Evolutionary conservation across 2,888 invertebrate species (phyloP), one percentile per base, ranked within the genome.

Genomic region (Ectemnius cavifrons): DNA sequence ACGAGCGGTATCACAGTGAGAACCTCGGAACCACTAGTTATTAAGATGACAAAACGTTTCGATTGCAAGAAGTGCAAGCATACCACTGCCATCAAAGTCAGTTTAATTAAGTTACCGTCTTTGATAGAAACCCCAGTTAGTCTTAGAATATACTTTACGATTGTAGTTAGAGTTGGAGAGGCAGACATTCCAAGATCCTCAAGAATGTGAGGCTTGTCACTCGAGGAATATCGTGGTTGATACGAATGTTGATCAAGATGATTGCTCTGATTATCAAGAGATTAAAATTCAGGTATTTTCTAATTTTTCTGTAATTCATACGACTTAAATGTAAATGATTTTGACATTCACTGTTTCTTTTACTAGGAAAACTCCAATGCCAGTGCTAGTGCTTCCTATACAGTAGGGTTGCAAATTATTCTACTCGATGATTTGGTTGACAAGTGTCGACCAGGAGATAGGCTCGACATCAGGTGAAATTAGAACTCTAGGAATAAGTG

Each of bases 371-470:
- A 77, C 37, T 58, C 58, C 70, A 70, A 65, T 23, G 23, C 23
- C 27, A 73, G 73, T 16, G 37, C 68, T 6, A 76, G 37, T 14
- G 77, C 16, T 16, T 63, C 59, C 4, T 72, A 77, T 20, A 75
- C 84, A 4, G 77, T 82, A 23, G 89, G 89, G 1, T 66, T 89
- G 63, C 88, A 86, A 77, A 82, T 90, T 27, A 78, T 88, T 67
- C 78, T 90, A 16, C 74, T 88, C 87, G 95, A 97, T 92, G 97
- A 97, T 91, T 92, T 98, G 27, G 97, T 97, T 0, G 97, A 97
- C 90, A 92, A 92, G 76, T 97, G 97, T 89, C 96, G 96, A 90
- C 97, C 97, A 65, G 98, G 98, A 0, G 97, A 98, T 92, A 96
- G 96, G 92, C 94, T 97, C 16, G 94, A 94, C 78, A 93, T 97